Percentiles rank a stretch among this genome's conserved stretches.
Conservation (phyloP, 2,888 invertebrate species). For the Conistra vaccinii region DNA sequence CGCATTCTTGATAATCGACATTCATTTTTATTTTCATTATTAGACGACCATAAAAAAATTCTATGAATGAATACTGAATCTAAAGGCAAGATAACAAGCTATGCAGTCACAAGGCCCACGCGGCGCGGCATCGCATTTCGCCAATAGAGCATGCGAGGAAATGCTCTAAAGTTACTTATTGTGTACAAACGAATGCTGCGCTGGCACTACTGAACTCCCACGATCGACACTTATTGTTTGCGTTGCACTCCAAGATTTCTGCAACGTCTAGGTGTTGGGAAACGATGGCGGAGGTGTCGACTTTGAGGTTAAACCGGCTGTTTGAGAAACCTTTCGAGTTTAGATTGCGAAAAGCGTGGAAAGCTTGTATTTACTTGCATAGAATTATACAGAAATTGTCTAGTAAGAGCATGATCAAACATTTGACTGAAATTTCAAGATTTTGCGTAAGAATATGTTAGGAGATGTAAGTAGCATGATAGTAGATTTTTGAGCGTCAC, state of each 20-base stretch:
- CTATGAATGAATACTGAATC: constrained; percentile 18
- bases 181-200: constrained; percentile 77
- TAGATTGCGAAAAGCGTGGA: constrained; percentile 87
- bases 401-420: constrained; percentile 60
- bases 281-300: constrained; percentile 79
- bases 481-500: neutral
- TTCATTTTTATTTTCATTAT: neutral
- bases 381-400: constrained; percentile 72
- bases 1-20: neutral
- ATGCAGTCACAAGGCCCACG: constrained; percentile 71
- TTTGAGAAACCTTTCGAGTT: constrained; percentile 86
- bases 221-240: constrained; percentile 87
- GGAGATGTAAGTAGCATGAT: neutral
- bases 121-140: constrained; percentile 79
- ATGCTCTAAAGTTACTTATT: constrained; percentile 82
- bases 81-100: constrained; percentile 44
- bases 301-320: constrained; percentile 85
- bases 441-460: constrained; percentile 16
- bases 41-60: neutral
- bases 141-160: constrained; percentile 82
- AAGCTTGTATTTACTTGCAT: constrained; percentile 79
- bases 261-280: constrained; percentile 86
- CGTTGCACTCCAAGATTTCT: constrained; percentile 87
- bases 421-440: constrained; percentile 56
- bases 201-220: constrained; percentile 83